Evolutionary conservation across 2,888 invertebrate species (phyloP).

Genomic region (Dichetophora obliterata): DNA sequence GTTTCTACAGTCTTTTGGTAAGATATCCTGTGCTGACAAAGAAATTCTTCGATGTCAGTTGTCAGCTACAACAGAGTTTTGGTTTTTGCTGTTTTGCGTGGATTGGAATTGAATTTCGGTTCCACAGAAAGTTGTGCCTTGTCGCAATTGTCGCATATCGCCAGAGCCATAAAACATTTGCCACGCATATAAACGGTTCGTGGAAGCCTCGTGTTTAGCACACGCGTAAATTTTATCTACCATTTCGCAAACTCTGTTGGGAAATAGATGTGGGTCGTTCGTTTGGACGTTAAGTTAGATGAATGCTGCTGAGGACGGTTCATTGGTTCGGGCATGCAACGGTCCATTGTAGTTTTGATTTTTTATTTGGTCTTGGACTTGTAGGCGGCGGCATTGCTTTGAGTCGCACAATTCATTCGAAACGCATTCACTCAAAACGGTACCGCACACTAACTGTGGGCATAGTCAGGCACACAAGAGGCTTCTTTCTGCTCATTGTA

Average conservation of each 20-base stretch:
- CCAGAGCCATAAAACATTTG: slow-evolving; percentile 46
- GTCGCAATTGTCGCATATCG: slow-evolving; percentile 48
- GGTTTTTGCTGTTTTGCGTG: slow-evolving; percentile 24
- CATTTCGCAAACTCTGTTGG: slow-evolving; percentile 12
- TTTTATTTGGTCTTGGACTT: slow-evolving; percentile 40
- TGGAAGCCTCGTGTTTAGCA: slow-evolving; percentile 70
- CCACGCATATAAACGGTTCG: slow-evolving; percentile 63
- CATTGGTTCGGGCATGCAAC: slow-evolving; percentile 13
- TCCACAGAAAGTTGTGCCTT: slow-evolving; percentile 45
- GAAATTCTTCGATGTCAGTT: slow-evolving; percentile 40
- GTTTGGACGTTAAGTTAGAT: background rate
- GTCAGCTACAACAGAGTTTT: slow-evolving; percentile 59
- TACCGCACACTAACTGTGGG: slow-evolving; percentile 60
- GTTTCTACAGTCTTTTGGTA: background rate
- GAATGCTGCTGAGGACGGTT: background rate
- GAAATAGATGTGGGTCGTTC: slow-evolving; percentile 32
- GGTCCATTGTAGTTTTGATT: slow-evolving; percentile 11
- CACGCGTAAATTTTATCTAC: slow-evolving; percentile 67
- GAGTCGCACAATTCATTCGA: slow-evolving; percentile 59
- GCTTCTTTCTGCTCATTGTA: slow-evolving; percentile 41
- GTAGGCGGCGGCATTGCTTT: slow-evolving; percentile 63
- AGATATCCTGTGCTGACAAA: slow-evolving; percentile 31
- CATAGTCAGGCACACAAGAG: slow-evolving; percentile 12
- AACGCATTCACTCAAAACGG: slow-evolving; percentile 68
- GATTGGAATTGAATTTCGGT: slow-evolving; percentile 41